phyloP scores from a whole-genome alignment of 1,140 invertebrate genomes.

The Nymphalis io region DNA sequence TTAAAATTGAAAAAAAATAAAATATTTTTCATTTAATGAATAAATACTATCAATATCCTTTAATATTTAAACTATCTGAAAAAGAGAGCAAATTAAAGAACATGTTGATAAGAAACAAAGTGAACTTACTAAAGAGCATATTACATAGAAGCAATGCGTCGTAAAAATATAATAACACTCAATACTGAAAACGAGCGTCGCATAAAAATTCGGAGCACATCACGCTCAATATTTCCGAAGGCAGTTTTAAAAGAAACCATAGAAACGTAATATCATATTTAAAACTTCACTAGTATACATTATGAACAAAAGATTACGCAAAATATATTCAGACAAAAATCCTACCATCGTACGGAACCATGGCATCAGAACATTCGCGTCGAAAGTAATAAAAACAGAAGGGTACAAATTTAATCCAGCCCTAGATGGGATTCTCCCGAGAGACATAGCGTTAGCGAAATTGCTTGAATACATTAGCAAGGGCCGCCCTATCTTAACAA shows the following conservation, averaged over 20 bases:
- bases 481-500: constrained; percentile 62
- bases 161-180: constrained; percentile 24
- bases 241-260: not conserved
- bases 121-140: constrained; percentile 8
- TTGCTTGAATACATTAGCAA: constrained; percentile 72
- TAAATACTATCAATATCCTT: not conserved
- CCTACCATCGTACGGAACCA: not conserved
- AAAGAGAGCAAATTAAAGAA: not conserved
- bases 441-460: constrained; percentile 55
- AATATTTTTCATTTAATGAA: not conserved
- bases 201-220: constrained; percentile 18
- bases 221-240: not conserved
- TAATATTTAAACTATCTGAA: not conserved
- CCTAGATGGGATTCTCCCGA: constrained; percentile 50
- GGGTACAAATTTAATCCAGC: constrained; percentile 68
- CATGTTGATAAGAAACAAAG: constrained; percentile 8
- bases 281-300: not conserved
- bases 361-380: constrained; percentile 17
- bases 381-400: constrained; percentile 48
- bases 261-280: not conserved
- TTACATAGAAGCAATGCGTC: constrained; percentile 6
- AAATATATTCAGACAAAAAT: not conserved
- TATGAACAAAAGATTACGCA: not conserved
- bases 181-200: not conserved
- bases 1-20: not conserved